phyloP scores from a whole-genome alignment of 2,888 invertebrate genomes.

The Drosophila parthenogenetica region DNA sequence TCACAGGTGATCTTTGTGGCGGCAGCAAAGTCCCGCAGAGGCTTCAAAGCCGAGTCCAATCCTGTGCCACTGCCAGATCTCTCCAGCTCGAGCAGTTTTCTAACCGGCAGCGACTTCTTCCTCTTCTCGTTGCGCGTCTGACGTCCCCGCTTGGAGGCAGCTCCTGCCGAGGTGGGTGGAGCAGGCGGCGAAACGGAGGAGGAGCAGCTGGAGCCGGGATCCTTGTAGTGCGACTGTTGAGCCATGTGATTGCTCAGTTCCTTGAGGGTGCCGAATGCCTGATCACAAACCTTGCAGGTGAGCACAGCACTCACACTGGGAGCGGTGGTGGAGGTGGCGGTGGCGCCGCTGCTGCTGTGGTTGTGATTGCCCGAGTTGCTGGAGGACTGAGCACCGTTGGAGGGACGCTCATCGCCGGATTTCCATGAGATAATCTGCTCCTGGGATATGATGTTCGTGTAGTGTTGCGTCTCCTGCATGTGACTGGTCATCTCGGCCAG shows the following conservation, averaged over 20 bases:
- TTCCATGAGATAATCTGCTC: conserved; percentile 98
- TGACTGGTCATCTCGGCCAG: conserved; percentile 99
- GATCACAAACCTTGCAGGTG: conserved; percentile 98
- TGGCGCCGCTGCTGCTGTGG: background rate
- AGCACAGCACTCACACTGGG: conserved; percentile 95
- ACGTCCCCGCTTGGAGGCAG: conserved; percentile 87
- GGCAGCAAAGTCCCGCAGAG: conserved; percentile 86
- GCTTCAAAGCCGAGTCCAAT: conserved; percentile 85
- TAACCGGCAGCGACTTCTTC: conserved; percentile 96
- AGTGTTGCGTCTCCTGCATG: conserved; percentile 99
- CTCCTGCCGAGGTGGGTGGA: conserved; percentile 8
- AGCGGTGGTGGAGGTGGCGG: conserved; percentile 63
- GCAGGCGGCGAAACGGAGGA: conserved; percentile 48
- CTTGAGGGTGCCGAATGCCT: conserved; percentile 97
- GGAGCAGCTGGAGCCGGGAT: conserved; percentile 87
- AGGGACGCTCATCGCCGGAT: conserved; percentile 90
- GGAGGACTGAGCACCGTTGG: conserved; percentile 55
- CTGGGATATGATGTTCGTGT: conserved; percentile 98
- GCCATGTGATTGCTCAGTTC: conserved; percentile 99
- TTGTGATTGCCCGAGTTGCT: background rate
- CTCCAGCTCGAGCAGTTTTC: conserved; percentile 95
- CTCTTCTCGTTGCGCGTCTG: conserved; percentile 94
- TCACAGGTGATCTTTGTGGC: conserved; percentile 95
- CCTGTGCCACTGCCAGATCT: conserved; percentile 89
- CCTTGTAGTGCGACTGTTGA: conserved; percentile 98